A percentile compares a stretch with the other conserved stretches of the same genome.
Evolutionary conservation across 2,113 vertebrate species (phyloP).

Genomic region (Paedocypris sp.): DNA sequence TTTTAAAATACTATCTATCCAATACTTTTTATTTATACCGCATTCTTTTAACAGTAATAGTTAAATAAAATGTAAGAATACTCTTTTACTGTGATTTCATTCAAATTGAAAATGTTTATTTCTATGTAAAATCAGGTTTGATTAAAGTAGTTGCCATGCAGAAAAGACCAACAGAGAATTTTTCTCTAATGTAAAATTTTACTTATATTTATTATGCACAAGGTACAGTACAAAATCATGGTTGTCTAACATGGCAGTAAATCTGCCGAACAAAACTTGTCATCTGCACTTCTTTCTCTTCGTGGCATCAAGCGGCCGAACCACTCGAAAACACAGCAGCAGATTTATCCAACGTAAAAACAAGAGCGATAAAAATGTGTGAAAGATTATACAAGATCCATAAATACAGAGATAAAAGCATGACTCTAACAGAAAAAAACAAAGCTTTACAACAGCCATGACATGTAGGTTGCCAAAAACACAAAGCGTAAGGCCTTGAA

Average conservation of each 20-base stretch:
- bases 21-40: too few species aligned
- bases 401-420: slow-evolving; percentile 36
- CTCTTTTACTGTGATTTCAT: too few species aligned
- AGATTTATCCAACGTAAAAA: slow-evolving; percentile 29
- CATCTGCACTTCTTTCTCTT: slow-evolving; percentile 24
- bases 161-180: slow-evolving; percentile 24
- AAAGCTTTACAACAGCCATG: background rate
- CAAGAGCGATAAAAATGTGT: slow-evolving; percentile 8
- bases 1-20: too few species aligned
- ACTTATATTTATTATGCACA: slow-evolving; percentile 85
- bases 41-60: too few species aligned
- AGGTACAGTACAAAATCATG: slow-evolving; percentile 76
- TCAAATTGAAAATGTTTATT: too few species aligned
- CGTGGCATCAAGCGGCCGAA: slow-evolving; percentile 9
- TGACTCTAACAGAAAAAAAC: background rate
- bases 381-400: slow-evolving; percentile 29
- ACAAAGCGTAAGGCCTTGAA: slow-evolving; percentile 10
- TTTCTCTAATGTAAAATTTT: slow-evolving; percentile 81
- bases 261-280: slow-evolving; percentile 16
- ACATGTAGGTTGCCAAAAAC: background rate
- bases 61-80: too few species aligned
- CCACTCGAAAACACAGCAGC: slow-evolving; percentile 24
- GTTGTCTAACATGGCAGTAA: slow-evolving; percentile 42
- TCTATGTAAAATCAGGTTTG: too few species aligned
- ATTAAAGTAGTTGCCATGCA: too few species aligned